Conservation (phyloP, 2,888 invertebrate genomes). For the Spialia ferax region DNA sequence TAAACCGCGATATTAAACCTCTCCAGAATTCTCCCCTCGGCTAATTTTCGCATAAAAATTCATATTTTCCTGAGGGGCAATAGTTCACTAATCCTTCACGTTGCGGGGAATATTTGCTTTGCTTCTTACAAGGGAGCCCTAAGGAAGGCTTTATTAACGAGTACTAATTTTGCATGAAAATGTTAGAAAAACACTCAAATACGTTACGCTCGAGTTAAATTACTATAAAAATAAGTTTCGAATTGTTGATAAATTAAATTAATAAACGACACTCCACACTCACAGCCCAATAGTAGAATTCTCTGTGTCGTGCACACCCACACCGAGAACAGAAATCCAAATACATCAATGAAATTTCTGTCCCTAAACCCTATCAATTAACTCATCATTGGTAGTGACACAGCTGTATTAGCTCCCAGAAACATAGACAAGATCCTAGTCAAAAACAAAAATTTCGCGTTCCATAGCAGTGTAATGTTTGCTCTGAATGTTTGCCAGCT, state of each 20-base stretch:
- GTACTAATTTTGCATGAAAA: not conserved
- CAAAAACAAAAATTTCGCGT: not conserved
- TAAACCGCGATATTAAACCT: slow-evolving; percentile 35
- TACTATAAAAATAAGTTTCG: too few species aligned
- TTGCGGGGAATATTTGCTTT: slow-evolving; percentile 9
- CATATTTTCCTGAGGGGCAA: slow-evolving; percentile 24
- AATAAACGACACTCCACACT: too few species aligned
- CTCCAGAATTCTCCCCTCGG: slow-evolving; percentile 13
- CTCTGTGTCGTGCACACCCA: too few species aligned
- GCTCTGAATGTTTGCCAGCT: slow-evolving; percentile 4
- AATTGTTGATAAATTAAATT: too few species aligned
- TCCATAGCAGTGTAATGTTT: slow-evolving; percentile 5
- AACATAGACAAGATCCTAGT: not conserved
- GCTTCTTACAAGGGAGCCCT: not conserved
- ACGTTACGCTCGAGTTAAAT: too few species aligned
- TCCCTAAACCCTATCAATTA: too few species aligned
- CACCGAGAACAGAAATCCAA: too few species aligned
- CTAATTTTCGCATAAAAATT: slow-evolving; percentile 33
- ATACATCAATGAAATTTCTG: too few species aligned
- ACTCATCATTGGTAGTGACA: too few species aligned
- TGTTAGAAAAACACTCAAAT: not conserved
- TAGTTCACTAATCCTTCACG: slow-evolving; percentile 12
- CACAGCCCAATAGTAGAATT: too few species aligned
- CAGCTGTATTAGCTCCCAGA: not conserved
- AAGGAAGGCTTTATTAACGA: not conserved